phyloP scores from a whole-genome alignment of 2,888 invertebrate genomes.

The Heterodera filipjevi region DNA sequence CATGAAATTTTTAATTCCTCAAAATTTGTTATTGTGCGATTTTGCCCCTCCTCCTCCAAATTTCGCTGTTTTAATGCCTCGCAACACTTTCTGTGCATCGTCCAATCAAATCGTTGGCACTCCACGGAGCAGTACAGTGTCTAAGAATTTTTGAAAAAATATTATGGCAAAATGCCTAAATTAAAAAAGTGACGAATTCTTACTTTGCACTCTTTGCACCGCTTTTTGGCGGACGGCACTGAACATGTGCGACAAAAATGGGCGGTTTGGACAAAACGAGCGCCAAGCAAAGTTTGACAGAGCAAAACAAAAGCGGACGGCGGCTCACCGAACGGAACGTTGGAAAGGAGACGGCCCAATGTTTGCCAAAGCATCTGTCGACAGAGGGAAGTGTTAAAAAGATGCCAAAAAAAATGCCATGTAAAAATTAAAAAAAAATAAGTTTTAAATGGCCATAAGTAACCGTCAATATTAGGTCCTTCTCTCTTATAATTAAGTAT shows the following conservation, averaged over 20 bases:
- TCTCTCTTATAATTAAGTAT: no score
- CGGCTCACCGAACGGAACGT: slow-evolving; percentile 46
- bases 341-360: slow-evolving; percentile 63
- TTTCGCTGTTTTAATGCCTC: slow-evolving; percentile 28
- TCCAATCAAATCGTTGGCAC: slow-evolving; percentile 83
- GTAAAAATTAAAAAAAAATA: no score
- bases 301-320: slow-evolving; percentile 57
- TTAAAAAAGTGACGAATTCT: no score
- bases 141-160: slow-evolving; percentile 40
- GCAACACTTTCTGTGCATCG: slow-evolving; percentile 67
- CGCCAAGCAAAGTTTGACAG: slow-evolving; percentile 61
- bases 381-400: neutral
- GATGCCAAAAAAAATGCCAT: neutral
- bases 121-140: slow-evolving; percentile 90
- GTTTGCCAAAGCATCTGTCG: slow-evolving; percentile 82
- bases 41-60: neutral
- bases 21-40: slow-evolving; percentile 13
- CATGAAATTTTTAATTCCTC: neutral
- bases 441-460: no score
- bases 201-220: slow-evolving; percentile 88
- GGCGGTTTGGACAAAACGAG: slow-evolving; percentile 50
- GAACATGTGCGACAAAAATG: slow-evolving; percentile 81
- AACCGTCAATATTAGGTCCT: no score
- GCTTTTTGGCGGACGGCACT: slow-evolving; percentile 84
- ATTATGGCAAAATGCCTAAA: no score